These are phyloP conservation scores for Gari tellinella DNA, from an alignment of 2,888 invertebrate species.

Conservation along the genomic window DNA sequence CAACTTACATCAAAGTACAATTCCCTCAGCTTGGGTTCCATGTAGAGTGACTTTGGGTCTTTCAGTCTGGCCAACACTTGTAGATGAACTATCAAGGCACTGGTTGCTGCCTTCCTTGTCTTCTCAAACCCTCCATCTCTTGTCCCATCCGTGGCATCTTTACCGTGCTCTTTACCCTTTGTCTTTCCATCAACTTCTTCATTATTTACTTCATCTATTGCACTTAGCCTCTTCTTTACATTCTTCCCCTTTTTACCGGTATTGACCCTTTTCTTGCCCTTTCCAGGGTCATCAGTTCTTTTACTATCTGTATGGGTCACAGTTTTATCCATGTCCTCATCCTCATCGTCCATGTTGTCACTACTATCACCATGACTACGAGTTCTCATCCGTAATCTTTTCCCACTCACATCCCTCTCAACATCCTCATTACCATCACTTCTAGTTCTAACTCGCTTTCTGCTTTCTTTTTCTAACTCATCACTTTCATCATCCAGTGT, in stretches of 20 bases:
- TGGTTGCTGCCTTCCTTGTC: conserved; percentile 54
- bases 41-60: conserved; percentile 92
- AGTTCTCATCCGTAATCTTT: no score
- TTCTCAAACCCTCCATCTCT: conserved; percentile 7
- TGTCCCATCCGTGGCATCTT: conserved; percentile 6
- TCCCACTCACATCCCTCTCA: no score
- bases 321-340: conserved; percentile 78
- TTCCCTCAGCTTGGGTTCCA: conserved; percentile 90
- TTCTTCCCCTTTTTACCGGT: not conserved
- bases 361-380: not conserved
- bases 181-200: not conserved
- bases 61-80: conserved; percentile 91
- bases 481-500: no score
- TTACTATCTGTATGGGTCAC: conserved; percentile 68
- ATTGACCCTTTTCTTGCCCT: not conserved
- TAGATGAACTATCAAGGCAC: conserved; percentile 84
- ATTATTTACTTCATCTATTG: conserved; percentile 42
- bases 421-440: no score
- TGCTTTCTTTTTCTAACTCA: no score
- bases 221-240: not conserved
- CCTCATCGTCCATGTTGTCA: conserved; percentile 41
- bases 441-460: no score
- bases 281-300: conserved; percentile 19
- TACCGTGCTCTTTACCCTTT: conserved; percentile 3
- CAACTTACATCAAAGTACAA: conserved; percentile 81